phyloP scores from a whole-genome alignment of 2,888 invertebrate genomes.

The Sinelater perroti region DNA sequence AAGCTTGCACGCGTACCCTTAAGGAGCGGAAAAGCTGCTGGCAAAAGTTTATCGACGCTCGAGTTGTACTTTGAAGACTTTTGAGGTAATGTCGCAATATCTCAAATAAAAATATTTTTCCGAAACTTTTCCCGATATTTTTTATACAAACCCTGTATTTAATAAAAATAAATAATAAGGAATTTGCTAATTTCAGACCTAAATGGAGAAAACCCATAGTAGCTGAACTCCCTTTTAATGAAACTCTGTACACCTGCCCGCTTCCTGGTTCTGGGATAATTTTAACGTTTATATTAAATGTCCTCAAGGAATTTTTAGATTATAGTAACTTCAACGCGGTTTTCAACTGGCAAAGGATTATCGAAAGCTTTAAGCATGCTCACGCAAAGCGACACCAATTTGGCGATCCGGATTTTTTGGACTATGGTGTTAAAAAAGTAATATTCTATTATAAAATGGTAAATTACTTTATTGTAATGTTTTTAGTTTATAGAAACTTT shows the following conservation, averaged over 20 bases:
- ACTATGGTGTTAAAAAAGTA: no score
- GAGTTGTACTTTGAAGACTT: no score
- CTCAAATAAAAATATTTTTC: no score
- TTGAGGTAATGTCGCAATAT: no score
- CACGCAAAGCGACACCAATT: conserved; percentile 85
- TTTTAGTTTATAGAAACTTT: conserved; percentile 71
- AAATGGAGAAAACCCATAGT: conserved; percentile 73
- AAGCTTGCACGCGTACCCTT: no score
- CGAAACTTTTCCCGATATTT: no score
- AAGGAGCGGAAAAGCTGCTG: no score
- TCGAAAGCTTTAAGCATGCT: conserved; percentile 92
- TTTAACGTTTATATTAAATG: conserved; percentile 81
- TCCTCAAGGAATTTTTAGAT: conserved; percentile 69
- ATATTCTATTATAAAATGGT: no score
- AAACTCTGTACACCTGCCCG: conserved; percentile 78
- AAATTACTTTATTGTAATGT: no score
- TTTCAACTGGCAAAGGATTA: conserved; percentile 78
- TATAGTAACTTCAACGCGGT: conserved; percentile 48
- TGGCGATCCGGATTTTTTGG: conserved; percentile 75
- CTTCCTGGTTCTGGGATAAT: conserved; percentile 86
- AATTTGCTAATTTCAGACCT: conserved; percentile 63
- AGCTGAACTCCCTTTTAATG: conserved; percentile 67
- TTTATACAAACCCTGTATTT: no score
- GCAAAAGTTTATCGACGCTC: no score
- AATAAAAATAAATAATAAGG: no score